Evolutionary conservation across 2,888 invertebrate genomes (phyloP).

Genomic region (Chironomus tentans): DNA sequence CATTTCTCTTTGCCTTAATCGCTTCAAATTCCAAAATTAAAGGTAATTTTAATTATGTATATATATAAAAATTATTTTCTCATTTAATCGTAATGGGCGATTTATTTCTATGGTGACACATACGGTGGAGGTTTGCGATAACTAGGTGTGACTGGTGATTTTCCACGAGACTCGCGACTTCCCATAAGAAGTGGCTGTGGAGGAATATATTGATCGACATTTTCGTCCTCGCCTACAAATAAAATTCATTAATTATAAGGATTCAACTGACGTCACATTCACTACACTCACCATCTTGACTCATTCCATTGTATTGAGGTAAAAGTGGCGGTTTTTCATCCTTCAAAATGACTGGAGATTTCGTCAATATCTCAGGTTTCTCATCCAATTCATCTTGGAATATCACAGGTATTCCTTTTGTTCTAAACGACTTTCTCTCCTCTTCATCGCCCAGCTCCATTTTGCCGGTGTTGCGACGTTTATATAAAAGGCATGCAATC

Average conservation of each 20-base stretch:
- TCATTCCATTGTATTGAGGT: constrained; percentile 53
- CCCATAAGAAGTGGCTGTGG: constrained; percentile 65
- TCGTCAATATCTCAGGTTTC: constrained; percentile 78
- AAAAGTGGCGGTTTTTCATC: constrained; percentile 90
- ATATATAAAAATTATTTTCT: not conserved
- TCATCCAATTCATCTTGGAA: constrained; percentile 96
- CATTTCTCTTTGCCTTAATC: not conserved
- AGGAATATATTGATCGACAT: constrained; percentile 77
- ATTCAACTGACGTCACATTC: not conserved
- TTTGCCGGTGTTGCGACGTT: constrained; percentile 73
- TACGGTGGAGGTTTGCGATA: constrained; percentile 95
- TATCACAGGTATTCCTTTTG: constrained; percentile 86
- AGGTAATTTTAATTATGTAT: not conserved
- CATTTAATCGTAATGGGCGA: too few species aligned
- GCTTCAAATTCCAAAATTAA: not conserved
- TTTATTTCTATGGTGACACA: constrained; percentile 80
- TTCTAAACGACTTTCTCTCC: constrained; percentile 72
- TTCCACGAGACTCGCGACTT: constrained; percentile 58
- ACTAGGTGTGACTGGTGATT: constrained; percentile 79
- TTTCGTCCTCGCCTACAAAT: constrained; percentile 39
- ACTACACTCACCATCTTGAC: constrained; percentile 37
- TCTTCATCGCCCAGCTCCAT: constrained; percentile 73
- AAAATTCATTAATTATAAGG: not conserved
- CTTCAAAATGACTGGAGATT: constrained; percentile 87
- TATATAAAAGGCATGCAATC: constrained; percentile 55